A percentile compares a stretch with the other conserved stretches of the same genome.
These are phyloP conservation scores for Hippoglossus stenolepis DNA, from an alignment of 2,113 vertebrate species.

Conservation along the genomic window DNA sequence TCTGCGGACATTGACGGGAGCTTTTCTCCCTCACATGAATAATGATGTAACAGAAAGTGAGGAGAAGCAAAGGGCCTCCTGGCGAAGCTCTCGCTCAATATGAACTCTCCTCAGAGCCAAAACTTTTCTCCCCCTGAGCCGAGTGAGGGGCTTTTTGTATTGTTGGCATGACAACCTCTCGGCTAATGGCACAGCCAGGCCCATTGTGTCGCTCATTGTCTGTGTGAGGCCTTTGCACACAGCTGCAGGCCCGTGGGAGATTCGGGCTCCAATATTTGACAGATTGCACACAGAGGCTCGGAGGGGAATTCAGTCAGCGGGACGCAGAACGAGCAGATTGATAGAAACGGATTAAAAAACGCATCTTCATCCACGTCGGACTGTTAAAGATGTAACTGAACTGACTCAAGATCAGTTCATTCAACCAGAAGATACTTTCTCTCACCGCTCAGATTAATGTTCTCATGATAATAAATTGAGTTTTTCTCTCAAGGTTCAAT, in stretches of 20 bases:
- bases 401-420: too few species aligned
- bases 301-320: constrained; percentile 32
- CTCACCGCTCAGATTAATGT: too few species aligned
- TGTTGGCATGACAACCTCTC: constrained; percentile 73
- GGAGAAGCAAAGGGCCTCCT: constrained; percentile 39
- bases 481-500: too few species aligned
- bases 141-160: constrained; percentile 46
- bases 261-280: constrained; percentile 33
- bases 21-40: constrained; percentile 25
- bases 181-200: constrained; percentile 47
- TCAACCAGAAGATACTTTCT: not conserved
- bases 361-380: constrained; percentile 10
- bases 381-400: not conserved
- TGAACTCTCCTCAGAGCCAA: constrained; percentile 44
- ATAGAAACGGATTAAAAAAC: constrained; percentile 17
- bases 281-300: constrained; percentile 31
- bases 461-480: not conserved
- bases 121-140: not conserved
- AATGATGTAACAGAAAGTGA: constrained; percentile 45
- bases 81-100: constrained; percentile 35
- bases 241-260: constrained; percentile 54
- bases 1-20: not conserved
- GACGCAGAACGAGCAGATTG: not conserved
- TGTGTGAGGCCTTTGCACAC: constrained; percentile 39
- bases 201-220: constrained; percentile 61